Base-by-base conservation (phyloP, 2,888 invertebrate genomes). In the Schizotus pectinicornis region DNA sequence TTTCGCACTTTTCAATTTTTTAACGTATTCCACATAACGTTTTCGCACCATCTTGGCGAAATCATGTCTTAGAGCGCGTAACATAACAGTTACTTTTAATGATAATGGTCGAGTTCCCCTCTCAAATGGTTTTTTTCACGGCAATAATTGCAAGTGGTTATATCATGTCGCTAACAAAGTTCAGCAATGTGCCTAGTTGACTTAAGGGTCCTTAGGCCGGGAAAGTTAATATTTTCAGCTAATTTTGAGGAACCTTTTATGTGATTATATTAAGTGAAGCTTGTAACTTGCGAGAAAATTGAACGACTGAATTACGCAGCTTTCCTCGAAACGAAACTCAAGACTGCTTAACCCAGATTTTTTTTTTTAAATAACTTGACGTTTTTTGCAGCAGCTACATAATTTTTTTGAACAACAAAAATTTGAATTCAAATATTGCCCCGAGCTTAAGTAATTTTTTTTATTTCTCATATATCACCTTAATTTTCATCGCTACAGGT, bases 11-110 rank as follows among this genome's bases (percentile, higher is more conserved):
- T 22, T 22, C 22, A 22, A 22, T 22, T 38, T 38, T 38, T 38
- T 7, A 38, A 12, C 30, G 32, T 42, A 11, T 43, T 22, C 43
- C 32, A 30, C 31, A 31, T 43, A 43, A 47, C 47, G 12, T 46
- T n/a, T 33, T 50, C 49, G 32, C 49, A 32, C 38, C 32, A 49
- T 41, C 39, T 41, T 32, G 8, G 42, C 41, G 34, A 41, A 50
- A 50, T 50, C 22, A n/a, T n/a, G 33, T 14, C 42, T 30, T 52
- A 22, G 22, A 22, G 33, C 47, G 47, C 32, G 35, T 31, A 50
- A 36, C 52, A 56, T 63, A 59, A 62, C 66, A 63, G 59, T 67
- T 58, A 67, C 57, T 65, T 65, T 59, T 63, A 61, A 67, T 51
- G 63, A 56, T 61, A 62, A 62, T 59, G 59, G 48, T 53, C 39